These are phyloP conservation scores for Caloenas nicobarica DNA, from an alignment of 2,113 vertebrate genomes.

Conservation along the genomic window DNA sequence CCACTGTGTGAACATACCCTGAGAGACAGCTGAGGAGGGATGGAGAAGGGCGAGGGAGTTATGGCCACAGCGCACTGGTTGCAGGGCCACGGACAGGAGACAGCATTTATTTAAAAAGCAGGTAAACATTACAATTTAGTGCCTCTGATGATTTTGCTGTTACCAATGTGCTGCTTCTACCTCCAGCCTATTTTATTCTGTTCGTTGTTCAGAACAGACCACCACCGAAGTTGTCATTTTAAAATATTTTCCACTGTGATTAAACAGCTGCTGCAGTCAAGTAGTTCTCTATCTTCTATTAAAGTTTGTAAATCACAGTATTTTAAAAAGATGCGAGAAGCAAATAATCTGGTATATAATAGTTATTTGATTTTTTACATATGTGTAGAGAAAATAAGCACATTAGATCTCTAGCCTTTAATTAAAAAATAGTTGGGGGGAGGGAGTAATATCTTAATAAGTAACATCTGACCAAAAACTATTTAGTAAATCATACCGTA, in stretches of 20 bases:
- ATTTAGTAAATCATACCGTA: constrained; percentile 52
- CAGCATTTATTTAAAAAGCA: background rate
- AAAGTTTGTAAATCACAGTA: background rate
- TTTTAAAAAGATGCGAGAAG: constrained; percentile 27
- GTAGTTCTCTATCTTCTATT: constrained; percentile 21
- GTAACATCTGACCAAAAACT: constrained; percentile 68
- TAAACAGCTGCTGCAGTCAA: constrained; percentile 25
- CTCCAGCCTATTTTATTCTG: background rate
- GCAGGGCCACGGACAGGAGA: background rate
- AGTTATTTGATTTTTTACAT: constrained; percentile 72
- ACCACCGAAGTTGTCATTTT: constrained; percentile 22
- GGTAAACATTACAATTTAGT: background rate
- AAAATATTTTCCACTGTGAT: constrained; percentile 32
- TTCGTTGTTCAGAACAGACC: constrained; percentile 16
- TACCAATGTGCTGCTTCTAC: background rate
- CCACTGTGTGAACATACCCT: accelerated
- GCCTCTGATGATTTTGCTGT: background rate
- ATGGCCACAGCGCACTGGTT: background rate
- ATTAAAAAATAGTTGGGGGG: constrained; percentile 69
- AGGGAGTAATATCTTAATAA: constrained; percentile 68
- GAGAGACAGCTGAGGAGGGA: background rate
- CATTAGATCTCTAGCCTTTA: constrained; percentile 71
- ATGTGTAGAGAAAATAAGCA: constrained; percentile 56
- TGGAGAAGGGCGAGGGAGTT: background rate
- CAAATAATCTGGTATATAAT: constrained; percentile 23